Conservation (phyloP, 2,113 vertebrate genomes). For the Dascyllus trimaculatus region DNA sequence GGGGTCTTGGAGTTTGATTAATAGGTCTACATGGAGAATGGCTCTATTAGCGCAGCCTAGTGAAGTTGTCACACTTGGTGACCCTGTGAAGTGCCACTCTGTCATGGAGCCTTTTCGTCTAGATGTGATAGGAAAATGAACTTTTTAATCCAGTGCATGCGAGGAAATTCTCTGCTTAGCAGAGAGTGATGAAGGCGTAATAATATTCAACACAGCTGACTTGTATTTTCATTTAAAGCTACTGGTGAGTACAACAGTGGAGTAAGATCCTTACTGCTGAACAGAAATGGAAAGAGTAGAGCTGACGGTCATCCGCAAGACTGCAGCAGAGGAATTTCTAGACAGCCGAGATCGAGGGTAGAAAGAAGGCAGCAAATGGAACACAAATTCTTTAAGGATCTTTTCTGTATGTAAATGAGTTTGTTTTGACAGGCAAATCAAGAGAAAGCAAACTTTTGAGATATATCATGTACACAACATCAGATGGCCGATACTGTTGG, state of each 20-base stretch:
- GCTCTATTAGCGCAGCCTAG: constrained; percentile 44
- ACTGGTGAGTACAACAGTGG: background rate
- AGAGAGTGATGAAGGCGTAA: constrained; percentile 16
- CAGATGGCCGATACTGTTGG: too few relatives aligned
- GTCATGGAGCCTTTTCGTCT: constrained; percentile 27
- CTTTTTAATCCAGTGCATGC: constrained; percentile 16
- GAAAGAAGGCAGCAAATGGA: too few relatives aligned
- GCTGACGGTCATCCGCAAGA: constrained; percentile 11
- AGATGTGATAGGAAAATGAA: constrained; percentile 20
- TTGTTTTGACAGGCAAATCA: too few relatives aligned
- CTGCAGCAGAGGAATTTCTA: constrained; percentile 7
- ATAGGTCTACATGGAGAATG: constrained; percentile 45
- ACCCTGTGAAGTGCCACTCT: constrained; percentile 38
- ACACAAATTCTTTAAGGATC: too few relatives aligned
- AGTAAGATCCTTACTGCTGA: too few relatives aligned
- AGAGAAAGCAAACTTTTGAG: too few relatives aligned
- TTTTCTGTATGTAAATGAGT: too few relatives aligned
- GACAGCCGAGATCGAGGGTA: too few relatives aligned
- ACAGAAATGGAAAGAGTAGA: background rate
- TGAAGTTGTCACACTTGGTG: constrained; percentile 30
- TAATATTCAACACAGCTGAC: constrained; percentile 8
- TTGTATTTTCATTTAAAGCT: constrained; percentile 13
- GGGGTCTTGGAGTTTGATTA: constrained; percentile 50
- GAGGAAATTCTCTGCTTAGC: constrained; percentile 4
- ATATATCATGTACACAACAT: too few relatives aligned